Evolutionary conservation across 2,888 invertebrate genomes (phyloP), one percentile per base, ranked within the genome.

Genomic region (Ditylenchus weischeri): DNA sequence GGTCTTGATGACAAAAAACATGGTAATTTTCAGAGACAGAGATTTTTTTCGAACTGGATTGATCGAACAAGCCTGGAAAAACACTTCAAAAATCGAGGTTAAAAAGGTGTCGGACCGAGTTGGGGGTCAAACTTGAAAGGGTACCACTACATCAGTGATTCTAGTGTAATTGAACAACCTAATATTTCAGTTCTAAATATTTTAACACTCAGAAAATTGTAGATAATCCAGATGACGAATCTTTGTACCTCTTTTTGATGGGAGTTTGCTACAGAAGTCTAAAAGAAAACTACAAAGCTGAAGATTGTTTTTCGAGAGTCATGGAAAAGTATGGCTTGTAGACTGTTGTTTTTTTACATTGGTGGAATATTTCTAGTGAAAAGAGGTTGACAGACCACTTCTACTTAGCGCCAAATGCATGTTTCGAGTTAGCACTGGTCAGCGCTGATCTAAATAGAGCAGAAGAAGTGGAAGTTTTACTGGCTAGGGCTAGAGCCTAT

Each of bases 371-470:
- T 76, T 76, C 58, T 79, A 86, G 85, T 72, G 84, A 84, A 70
- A 83, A 83, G 68, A 76, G 88, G 61, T 88, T 94, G 68, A 89
- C 89, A 69, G 90, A 91, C 72, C 92, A 94, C 83, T 87, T 87
- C 0, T 93, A 90, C 85, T 84, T 95, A 65, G 86, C 91, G 19
- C 93, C 94, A 0, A 93, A 90, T 84, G 88, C 92, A 5, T 87
- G 89, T 62, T 90, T 91, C 18, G 94, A 95, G 84, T 86, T 92
- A 78, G 93, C 91, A 0, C 86, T 91, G 80, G 86, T 93, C 66
- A 88, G 90, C 43, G 88, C 89, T 81, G 87, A 88, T 51, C 87
- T 89, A 73, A 89, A 89, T 10, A 88, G 90, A 59, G 85, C 84
- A 57, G 87, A 88, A 38, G 88, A 88, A 63, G 90, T 92, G 1